Evolutionary conservation across 2,888 invertebrate genomes (phyloP), one percentile per base, ranked within the genome.

Genomic region (Torymus aiolomorphi): DNA sequence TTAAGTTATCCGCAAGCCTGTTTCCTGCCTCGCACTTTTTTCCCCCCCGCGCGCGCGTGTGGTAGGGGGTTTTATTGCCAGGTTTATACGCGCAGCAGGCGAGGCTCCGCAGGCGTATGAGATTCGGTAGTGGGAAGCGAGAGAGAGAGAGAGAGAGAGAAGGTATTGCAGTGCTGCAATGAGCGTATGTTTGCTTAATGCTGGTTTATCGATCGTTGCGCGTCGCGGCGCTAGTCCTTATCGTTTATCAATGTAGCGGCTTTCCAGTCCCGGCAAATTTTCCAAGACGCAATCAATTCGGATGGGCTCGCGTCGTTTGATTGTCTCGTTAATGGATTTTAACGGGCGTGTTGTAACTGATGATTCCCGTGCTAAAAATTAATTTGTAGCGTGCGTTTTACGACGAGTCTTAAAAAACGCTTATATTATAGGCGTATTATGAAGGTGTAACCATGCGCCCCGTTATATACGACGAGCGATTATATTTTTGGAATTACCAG

Each of bases 141-240:
- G 31, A 31, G 31, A 3, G n/a, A 42, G 31, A 31, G 31, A 31
- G 31, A 31, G 31, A 3, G n/a, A 42, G 54, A 56, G 70, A 49
- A 49, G 52, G 49, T 70, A 63, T 65, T 65, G 70, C 57, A 71
- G 31, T 14, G 14, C 16, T 54, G 16, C 71, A 62, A 76, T 76
- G 71, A 71, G 70, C 63, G 70, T 76, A 65, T 71, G 63, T 76
- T 65, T 76, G 57, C 51, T 65, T 71, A 71, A 76, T 76, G 76
- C 70, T 51, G 63, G 3, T 76, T 69, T 76, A 76, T 76, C 49
- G 76, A 62, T 62, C 62, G 52, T 70, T 56, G 42, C 18, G 59
- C 49, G 54, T 75, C 49, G 49, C 51, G 20, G 63, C 61, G 63
- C 61, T 18, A 57, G 49, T 65, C 57, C 16, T 49, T 57, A 63